Base-by-base conservation (phyloP, 2,888 invertebrate species). In the Autographa pulchrina region DNA sequence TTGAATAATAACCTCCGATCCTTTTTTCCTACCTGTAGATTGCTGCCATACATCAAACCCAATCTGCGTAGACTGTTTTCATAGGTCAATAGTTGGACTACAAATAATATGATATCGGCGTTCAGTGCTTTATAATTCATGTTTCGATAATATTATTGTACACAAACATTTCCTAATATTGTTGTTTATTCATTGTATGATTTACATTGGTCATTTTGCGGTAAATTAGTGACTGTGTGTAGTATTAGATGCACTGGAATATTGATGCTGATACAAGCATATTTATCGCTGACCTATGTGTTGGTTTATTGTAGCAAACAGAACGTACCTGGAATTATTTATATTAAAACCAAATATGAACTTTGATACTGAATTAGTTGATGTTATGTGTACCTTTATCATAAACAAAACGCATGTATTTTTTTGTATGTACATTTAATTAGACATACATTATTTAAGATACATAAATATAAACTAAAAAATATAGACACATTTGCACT, bases 1-100 rank as follows among this genome's bases (percentile, higher is more conserved):
- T 72, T 31, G 16, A 56, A 43, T 54, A 54, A 62, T 41, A 56
- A 13, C 38, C 62, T 54, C 20, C 20, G 25, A 78, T 60, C 35
- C 60, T 61, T 61, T 20, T 56, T 56, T 56, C 25, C 25, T 56
- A 56, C 54, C 54, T 56, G 54, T 56, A 25, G 54, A 25, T 56
- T 56, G 18, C 13, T 18, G 0, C 48, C 48, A 48, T 48, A 48
- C 48, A 48, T 48, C 48, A 48, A 48, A 48, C 16, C n/a, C 48
- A 16, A 48, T 48, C 48, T 48, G n/a, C 48, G 48, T 48, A 48
- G 48, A 48, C 48, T n/a, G 8, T 48, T 48, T 48, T n/a, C n/a
- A 48, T 48, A 48, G 48, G 48, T 48, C 48, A 48, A 48, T 48
- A 48, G 48, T n/a, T n/a, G 48, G 8, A 48, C n/a, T 48, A n/a